A percentile compares a stretch with the other conserved stretches of the same genome.
Evolutionary conservation across 2,888 invertebrate genomes (phyloP).

Genomic region (Pheosia tremula): DNA sequence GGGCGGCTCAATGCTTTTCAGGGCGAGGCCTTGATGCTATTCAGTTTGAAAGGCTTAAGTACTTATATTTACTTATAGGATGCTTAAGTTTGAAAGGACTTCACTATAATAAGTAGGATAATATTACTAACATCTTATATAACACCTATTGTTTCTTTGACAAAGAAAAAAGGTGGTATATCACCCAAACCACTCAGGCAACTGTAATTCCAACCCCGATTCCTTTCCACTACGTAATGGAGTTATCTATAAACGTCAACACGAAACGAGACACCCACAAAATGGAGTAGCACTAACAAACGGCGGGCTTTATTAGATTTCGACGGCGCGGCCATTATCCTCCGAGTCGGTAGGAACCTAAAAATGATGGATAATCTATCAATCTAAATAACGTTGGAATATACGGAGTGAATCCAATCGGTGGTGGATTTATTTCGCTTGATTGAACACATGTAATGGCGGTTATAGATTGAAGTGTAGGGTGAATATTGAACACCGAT

Average conservation of each 20-base stretch:
- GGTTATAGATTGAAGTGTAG: neutral
- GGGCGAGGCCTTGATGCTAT: too few species aligned
- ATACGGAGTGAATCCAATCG: constrained; percentile 11
- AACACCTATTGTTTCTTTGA: neutral
- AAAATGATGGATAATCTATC: constrained; percentile 43
- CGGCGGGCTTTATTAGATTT: constrained; percentile 52
- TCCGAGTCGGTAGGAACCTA: constrained; percentile 26
- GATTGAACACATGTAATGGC: constrained; percentile 12
- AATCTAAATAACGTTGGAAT: constrained; percentile 23
- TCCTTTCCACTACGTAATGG: constrained; percentile 36
- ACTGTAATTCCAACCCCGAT: constrained; percentile 26
- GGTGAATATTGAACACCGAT: neutral
- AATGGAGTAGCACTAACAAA: constrained; percentile 48
- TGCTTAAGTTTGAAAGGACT: too few species aligned
- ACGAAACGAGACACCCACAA: constrained; percentile 38
- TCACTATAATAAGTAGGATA: too few species aligned
- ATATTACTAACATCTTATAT: too few species aligned
- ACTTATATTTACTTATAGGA: too few species aligned
- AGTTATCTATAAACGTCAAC: constrained; percentile 47
- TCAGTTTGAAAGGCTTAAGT: too few species aligned
- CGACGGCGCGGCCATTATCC: constrained; percentile 29
- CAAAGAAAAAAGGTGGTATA: neutral
- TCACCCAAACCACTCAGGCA: neutral
- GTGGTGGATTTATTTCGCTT: constrained; percentile 14
- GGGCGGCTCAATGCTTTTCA: too few species aligned